Percentiles rank a stretch among this genome's conserved stretches.
Evolutionary conservation across 2,113 vertebrate genomes (phyloP).

Genomic region (Calidris pugnax): DNA sequence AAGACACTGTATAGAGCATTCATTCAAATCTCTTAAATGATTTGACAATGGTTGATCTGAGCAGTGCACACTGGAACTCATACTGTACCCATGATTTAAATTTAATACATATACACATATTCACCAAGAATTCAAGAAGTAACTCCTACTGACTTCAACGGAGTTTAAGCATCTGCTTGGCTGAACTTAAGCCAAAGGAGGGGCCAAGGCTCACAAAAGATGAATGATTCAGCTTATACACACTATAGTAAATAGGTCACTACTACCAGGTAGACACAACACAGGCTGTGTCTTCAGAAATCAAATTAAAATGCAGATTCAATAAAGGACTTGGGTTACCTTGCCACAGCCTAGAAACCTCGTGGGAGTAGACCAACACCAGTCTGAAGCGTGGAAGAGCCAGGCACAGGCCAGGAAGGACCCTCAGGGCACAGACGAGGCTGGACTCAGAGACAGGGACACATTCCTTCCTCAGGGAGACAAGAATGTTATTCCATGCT

Average conservation of each 20-base stretch:
- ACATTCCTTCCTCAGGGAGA: not conserved
- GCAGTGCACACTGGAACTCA: not conserved
- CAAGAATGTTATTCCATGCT: not conserved
- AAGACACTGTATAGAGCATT: not conserved
- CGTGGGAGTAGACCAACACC: not conserved
- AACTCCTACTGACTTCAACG: not conserved
- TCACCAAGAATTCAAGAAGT: not conserved
- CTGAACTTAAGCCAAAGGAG: not conserved
- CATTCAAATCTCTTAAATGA: not conserved
- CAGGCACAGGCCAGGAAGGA: not conserved
- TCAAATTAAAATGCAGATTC: not conserved
- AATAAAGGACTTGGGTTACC: not conserved
- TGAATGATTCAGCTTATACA: not conserved
- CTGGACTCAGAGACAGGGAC: not conserved
- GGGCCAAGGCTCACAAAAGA: not conserved
- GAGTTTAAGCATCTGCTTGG: not conserved
- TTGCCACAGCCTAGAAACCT: not conserved
- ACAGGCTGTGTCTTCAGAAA: not conserved
- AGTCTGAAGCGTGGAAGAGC: not conserved
- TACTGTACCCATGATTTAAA: not conserved
- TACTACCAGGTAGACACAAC: not conserved
- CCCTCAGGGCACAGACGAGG: not conserved
- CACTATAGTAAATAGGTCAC: not conserved
- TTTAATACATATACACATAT: not conserved
- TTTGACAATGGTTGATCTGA: not conserved